Base-by-base conservation (phyloP, 2,888 invertebrate genomes). In the Dicroscelio sp. region DNA sequence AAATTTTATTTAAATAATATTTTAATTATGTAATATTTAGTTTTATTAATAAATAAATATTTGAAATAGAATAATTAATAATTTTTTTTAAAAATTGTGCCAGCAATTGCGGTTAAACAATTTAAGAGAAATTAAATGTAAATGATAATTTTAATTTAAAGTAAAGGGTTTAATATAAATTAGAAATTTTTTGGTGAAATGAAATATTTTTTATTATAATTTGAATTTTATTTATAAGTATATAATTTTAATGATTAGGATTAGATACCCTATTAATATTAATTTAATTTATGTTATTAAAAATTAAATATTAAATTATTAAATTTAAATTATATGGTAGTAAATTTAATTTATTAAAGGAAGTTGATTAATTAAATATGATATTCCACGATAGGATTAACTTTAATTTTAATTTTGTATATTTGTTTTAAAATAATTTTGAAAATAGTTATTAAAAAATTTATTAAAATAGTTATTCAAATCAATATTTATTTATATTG, bases 401-500 rank as follows among this genome's bases (percentile, higher is more conserved):
- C 80, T 91, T 86, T n/a, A 76, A 75, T 86, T 83, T 25, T 80
- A 84, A 85, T 87, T 90, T 90, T 92, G 85, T 92, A 92, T 90
- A 58, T 52, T 90, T 86, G 86, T 91, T 86, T 90, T 30, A 78
- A 85, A 90, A 38, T 76, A 60, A 58, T 79, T 85, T 88, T 58
- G 2, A 88, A 95, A 95, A 76, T 96, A 97, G 52, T 52, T 25
- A 93, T 96, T 93, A 95, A 97, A 95, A 95, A 97, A 97, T 95
- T 97, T 97, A 0, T 98, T 97, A 96, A 95, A 92, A 80, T 91
- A 97, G n/a, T n/a, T n/a, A 97, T 97, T 98, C 98, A 97, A 96
- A 97, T 97, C 97, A 98, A 97, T 97, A 98, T 95, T 95, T 98
- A 97, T 97, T 97, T 94, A 97, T 98, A 96, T 94, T 98, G 95